These are phyloP conservation scores for Apeira syringaria DNA, from an alignment of 2,888 invertebrate genomes.

Conservation along the genomic window DNA sequence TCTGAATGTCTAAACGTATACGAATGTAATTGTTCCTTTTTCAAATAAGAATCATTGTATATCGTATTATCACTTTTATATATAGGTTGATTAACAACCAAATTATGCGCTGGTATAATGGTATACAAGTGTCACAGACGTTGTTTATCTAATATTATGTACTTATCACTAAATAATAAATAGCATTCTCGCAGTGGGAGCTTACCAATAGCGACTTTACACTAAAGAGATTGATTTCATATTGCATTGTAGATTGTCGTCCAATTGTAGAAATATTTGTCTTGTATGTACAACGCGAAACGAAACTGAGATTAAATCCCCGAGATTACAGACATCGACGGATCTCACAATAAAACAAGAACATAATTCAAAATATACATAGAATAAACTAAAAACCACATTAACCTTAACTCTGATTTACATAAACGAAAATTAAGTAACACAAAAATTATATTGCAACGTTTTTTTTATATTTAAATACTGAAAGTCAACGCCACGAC, in stretches of 20 bases:
- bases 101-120: conserved; percentile 73
- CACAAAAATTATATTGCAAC: conserved; percentile 78
- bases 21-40: conserved; percentile 86
- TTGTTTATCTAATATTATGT: conserved; percentile 67
- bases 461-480: conserved; percentile 61
- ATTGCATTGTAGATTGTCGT: conserved; percentile 71
- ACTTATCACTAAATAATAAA: conserved; percentile 82
- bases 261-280: conserved; percentile 49
- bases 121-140: conserved; percentile 81
- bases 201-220: conserved; percentile 76
- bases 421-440: conserved; percentile 77
- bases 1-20: conserved; percentile 86
- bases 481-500: conserved; percentile 49
- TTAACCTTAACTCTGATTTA: conserved; percentile 74
- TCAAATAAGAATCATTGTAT: conserved; percentile 68
- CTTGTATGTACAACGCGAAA: conserved; percentile 57
- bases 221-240: conserved; percentile 70
- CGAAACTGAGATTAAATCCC: conserved; percentile 77
- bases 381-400: conserved; percentile 58
- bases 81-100: conserved; percentile 66
- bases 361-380: conserved; percentile 74
- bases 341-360: conserved; percentile 54
- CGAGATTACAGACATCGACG: conserved; percentile 74
- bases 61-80: conserved; percentile 68
- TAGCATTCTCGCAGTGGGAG: conserved; percentile 72